phyloP scores from a whole-genome alignment of 2,113 vertebrate species.

The Trinectes maculatus region DNA sequence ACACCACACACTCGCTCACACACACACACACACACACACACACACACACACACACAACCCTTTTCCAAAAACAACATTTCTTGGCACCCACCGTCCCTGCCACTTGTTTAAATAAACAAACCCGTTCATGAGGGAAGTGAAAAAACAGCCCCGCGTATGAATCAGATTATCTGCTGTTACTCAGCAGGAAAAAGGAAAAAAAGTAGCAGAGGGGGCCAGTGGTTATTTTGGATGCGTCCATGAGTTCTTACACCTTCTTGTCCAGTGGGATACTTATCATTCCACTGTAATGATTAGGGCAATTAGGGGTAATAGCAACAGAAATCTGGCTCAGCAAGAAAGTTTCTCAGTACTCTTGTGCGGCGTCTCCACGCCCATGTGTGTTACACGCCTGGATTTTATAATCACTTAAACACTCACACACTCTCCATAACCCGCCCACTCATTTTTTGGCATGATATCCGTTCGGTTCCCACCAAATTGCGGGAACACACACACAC shows the following conservation, averaged over 20 bases:
- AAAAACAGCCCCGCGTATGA: constrained; percentile 57
- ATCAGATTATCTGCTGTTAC: constrained; percentile 72
- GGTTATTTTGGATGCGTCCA: constrained; percentile 71
- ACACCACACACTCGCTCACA: constrained; percentile 60
- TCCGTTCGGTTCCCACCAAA: constrained; percentile 65
- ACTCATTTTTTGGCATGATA: constrained; percentile 63
- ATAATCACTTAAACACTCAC: constrained; percentile 71
- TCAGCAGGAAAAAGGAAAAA: constrained; percentile 52
- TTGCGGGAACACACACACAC: constrained; percentile 51
- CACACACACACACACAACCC: constrained; percentile 49
- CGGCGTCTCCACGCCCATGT: constrained; percentile 70
- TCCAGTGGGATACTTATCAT: constrained; percentile 77
- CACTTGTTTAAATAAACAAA: constrained; percentile 84
- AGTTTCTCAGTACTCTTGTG: constrained; percentile 69
- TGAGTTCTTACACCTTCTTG: constrained; percentile 72
- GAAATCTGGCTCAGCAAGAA: constrained; percentile 72
- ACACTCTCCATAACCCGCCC: constrained; percentile 62
- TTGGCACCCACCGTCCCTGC: constrained; percentile 74
- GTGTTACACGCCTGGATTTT: constrained; percentile 69
- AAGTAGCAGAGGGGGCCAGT: constrained; percentile 48
- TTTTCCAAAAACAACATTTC: constrained; percentile 79
- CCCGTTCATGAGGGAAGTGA: constrained; percentile 61
- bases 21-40: constrained; percentile 36
- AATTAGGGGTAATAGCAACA: constrained; percentile 77
- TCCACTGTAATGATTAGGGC: constrained; percentile 68